Conservation (phyloP, 2,888 invertebrate species). For the Trichogramma evanescens region DNA sequence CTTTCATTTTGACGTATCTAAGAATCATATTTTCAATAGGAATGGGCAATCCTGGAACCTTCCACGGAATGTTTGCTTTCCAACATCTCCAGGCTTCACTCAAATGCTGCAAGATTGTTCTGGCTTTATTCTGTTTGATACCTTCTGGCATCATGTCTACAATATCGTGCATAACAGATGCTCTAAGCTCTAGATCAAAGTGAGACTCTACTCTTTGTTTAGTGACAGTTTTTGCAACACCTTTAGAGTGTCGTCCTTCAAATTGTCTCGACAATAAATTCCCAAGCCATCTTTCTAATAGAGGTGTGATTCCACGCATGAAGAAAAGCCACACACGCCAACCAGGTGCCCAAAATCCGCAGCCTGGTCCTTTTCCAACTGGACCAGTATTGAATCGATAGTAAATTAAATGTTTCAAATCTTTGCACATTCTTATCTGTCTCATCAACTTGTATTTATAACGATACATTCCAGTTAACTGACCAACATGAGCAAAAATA, state of each 20-base stretch:
- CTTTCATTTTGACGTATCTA: slow-evolving; percentile 99
- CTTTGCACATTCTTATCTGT: slow-evolving; percentile 99
- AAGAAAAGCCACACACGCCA: slow-evolving; percentile 99
- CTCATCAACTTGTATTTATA: slow-evolving; percentile 98
- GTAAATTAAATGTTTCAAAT: slow-evolving; percentile 97
- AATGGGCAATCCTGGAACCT: slow-evolving; percentile 96
- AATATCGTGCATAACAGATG: slow-evolving; percentile 95
- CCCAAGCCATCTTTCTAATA: slow-evolving; percentile 98
- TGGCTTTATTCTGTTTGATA: slow-evolving; percentile 98
- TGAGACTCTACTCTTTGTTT: slow-evolving; percentile 99
- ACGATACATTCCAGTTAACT: slow-evolving; percentile 98
- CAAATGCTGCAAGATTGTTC: slow-evolving; percentile 96
- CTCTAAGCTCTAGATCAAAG: slow-evolving; percentile 96
- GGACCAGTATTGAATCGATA: slow-evolving; percentile 98
- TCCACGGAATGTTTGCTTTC: slow-evolving; percentile 99
- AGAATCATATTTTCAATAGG: slow-evolving; percentile 99
- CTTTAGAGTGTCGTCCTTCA: slow-evolving; percentile 98
- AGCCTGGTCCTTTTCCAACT: slow-evolving; percentile 97
- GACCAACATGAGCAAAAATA: slow-evolving; percentile 98
- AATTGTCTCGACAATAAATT: slow-evolving; percentile 97
- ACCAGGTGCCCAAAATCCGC: slow-evolving; percentile 97
- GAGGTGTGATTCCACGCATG: slow-evolving; percentile 96
- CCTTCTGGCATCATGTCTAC: slow-evolving; percentile 99
- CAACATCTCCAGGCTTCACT: slow-evolving; percentile 99
- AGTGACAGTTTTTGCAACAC: slow-evolving; percentile 99